Percentiles rank a stretch among this genome's conserved stretches.
phyloP scores from a whole-genome alignment of 2,113 vertebrate genomes.

The Merops nubicus region DNA sequence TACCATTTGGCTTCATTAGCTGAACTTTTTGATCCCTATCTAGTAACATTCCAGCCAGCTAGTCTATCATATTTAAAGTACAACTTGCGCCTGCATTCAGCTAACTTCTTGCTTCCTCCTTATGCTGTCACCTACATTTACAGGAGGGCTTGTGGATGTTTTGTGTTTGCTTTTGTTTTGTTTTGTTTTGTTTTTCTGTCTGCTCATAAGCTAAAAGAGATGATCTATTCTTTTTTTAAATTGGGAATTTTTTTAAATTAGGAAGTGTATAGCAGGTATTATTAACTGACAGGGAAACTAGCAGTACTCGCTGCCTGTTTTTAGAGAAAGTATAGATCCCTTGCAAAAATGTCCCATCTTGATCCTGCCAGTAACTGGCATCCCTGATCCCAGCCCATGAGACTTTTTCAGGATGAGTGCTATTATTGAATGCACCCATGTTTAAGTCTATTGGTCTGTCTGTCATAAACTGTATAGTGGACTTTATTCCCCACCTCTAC shows the following conservation, averaged over 20 bases:
- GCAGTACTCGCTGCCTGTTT: background rate
- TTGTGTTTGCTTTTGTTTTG: too few species aligned
- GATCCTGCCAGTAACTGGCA: background rate
- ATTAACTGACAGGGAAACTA: background rate
- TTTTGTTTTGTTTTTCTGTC: background rate
- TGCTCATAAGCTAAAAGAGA: background rate
- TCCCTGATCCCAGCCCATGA: accelerated
- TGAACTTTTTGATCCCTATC: background rate
- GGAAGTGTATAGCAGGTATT: background rate
- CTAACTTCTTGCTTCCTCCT: background rate
- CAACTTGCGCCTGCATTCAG: background rate
- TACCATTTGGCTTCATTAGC: background rate
- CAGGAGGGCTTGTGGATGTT: background rate
- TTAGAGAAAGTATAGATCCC: background rate
- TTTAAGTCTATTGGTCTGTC: background rate
- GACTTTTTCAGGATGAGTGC: background rate
- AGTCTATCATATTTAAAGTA: background rate
- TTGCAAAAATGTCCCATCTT: background rate
- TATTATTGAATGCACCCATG: background rate
- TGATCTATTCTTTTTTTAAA: background rate
- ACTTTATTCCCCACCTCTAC: background rate
- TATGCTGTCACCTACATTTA: background rate
- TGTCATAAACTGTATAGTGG: background rate
- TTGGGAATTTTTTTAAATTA: too few species aligned
- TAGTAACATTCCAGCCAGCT: background rate